Evolutionary conservation across 2,888 invertebrate genomes (phyloP).

Genomic region (Chaitophorus viminalis): DNA sequence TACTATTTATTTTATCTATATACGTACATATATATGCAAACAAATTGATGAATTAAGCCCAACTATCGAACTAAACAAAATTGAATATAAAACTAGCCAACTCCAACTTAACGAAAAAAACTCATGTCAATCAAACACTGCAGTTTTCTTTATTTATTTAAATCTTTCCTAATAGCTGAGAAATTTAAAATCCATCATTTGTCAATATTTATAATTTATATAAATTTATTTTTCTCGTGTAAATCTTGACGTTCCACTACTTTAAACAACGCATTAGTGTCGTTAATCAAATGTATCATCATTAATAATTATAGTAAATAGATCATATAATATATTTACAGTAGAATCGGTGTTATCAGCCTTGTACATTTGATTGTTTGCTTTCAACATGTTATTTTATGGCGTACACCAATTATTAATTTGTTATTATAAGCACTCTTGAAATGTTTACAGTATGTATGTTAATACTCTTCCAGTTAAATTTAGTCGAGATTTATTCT

Average conservation of each 20-base stretch:
- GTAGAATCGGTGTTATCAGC: neutral
- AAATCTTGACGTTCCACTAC: neutral
- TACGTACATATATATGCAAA: neutral
- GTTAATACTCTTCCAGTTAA: neutral
- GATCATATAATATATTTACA: neutral
- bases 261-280: neutral
- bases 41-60: slow-evolving; percentile 1
- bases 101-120: neutral
- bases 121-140: neutral
- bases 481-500: neutral
- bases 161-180: neutral
- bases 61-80: neutral
- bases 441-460: neutral
- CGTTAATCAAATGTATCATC: neutral
- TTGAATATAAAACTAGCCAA: too few relatives aligned
- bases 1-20: neutral
- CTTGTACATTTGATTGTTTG: too few relatives aligned
- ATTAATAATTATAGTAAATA: neutral
- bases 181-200: neutral
- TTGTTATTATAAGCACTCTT: neutral
- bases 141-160: neutral
- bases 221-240: neutral
- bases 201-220: slow-evolving; percentile 6
- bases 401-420: neutral
- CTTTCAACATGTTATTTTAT: too few relatives aligned